Conservation (phyloP, 2,113 vertebrate genomes). For the Megaptera novaeangliae region DNA sequence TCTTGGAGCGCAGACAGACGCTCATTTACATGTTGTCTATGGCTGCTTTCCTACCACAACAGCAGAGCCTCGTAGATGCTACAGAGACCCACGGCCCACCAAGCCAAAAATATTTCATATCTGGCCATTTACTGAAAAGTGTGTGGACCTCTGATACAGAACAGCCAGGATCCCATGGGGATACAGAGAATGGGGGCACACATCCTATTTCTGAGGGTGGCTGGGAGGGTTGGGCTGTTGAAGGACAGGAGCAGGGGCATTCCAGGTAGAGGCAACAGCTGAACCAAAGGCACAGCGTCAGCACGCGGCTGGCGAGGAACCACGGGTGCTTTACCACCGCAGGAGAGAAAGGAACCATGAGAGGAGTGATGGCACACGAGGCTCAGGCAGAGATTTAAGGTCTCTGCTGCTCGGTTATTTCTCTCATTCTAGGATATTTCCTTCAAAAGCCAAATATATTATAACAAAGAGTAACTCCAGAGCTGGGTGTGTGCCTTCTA, state of each 20-base stretch:
- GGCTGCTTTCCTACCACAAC: not conserved
- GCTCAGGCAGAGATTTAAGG: not conserved
- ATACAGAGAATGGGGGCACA: not conserved
- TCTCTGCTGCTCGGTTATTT: not conserved
- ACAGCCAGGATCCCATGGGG: not conserved
- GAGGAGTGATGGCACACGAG: not conserved
- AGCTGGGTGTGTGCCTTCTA: not conserved
- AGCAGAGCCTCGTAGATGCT: not conserved
- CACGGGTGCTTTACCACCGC: fast-evolving
- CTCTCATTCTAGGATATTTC: not conserved
- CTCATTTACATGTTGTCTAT: fast-evolving
- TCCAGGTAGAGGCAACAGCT: not conserved
- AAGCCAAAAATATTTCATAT: not conserved
- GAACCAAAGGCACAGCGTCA: not conserved
- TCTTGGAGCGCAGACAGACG: fast-evolving
- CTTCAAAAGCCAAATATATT: not conserved
- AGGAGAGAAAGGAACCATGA: not conserved
- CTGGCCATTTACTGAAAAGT: not conserved
- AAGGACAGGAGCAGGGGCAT: not conserved
- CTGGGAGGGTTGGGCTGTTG: not conserved
- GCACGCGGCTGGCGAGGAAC: not conserved
- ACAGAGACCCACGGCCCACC: not conserved
- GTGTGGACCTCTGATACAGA: not conserved
- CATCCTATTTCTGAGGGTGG: too few relatives aligned
- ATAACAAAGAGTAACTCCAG: not conserved